Evolutionary conservation across 2,797 vertebrate species (phyloP).

Genomic region (Ctenochaetus hawaiiensis): DNA sequence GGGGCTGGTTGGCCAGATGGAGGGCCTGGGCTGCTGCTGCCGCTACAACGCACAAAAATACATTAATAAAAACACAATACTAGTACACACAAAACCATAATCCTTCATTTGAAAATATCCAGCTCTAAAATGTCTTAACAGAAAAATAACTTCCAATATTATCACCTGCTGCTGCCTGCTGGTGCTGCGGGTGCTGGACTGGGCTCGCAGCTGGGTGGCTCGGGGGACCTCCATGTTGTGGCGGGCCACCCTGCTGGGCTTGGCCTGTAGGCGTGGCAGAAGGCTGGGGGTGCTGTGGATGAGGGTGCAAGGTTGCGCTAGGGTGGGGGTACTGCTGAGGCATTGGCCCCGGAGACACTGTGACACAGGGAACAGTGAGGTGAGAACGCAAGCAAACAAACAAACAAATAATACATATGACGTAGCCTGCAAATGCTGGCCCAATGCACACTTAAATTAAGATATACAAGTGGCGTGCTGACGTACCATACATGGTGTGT

Average conservation of each 20-base stretch:
- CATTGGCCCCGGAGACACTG: constrained; percentile 95
- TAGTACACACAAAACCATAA: not conserved
- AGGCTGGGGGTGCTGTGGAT: constrained; percentile 95
- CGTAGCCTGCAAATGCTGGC: not conserved
- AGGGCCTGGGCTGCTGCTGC: constrained; percentile 90
- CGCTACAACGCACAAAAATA: constrained; percentile 11
- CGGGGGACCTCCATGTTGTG: constrained; percentile 89
- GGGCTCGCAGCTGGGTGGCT: constrained; percentile 96
- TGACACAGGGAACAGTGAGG: constrained; percentile 44
- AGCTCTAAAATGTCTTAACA: not conserved
- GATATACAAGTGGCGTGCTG: not conserved
- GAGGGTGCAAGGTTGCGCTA: constrained; percentile 93
- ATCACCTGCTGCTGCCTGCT: constrained; percentile 86
- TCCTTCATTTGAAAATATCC: not conserved
- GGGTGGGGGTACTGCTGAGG: constrained; percentile 97
- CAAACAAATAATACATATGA: no score
- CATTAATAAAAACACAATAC: not conserved
- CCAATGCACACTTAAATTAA: not conserved
- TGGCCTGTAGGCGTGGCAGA: constrained; percentile 98
- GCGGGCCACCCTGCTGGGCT: constrained; percentile 88
- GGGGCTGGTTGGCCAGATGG: constrained; percentile 91
- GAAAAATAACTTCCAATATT: not conserved
- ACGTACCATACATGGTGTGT: constrained; percentile 99
- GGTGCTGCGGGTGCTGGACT: constrained; percentile 96
- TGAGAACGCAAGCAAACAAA: no score